A percentile compares a stretch with the other conserved stretches of the same genome.
phyloP scores from a whole-genome alignment of 2,888 invertebrate species.

The Euplagia quadripunctaria region DNA sequence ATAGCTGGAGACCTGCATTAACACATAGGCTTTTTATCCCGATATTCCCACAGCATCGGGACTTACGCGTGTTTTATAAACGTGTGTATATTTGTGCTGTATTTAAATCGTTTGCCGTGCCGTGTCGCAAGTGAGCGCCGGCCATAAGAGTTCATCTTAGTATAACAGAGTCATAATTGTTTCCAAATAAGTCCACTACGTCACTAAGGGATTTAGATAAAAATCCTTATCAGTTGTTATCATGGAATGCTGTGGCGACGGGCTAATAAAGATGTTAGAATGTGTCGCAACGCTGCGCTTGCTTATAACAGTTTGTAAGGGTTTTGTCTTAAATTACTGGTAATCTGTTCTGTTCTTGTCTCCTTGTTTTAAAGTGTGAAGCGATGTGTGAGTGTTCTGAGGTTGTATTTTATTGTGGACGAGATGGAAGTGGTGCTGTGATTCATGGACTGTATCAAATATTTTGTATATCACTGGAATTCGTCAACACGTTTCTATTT shows the following conservation, averaged over 20 bases:
- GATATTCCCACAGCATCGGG: no score
- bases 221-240: conserved; percentile 25
- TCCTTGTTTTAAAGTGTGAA: neutral
- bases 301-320: neutral
- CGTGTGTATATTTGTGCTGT: neutral
- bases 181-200: conserved; percentile 12
- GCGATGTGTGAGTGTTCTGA: neutral
- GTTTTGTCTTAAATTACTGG: neutral
- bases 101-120: neutral
- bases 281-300: conserved; percentile 16
- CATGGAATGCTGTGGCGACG: conserved; percentile 18
- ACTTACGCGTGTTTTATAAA: neutral
- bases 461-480: neutral
- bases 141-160: neutral
- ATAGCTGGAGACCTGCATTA: no score
- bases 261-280: conserved; percentile 16
- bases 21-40: no score
- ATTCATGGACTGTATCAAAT: neutral
- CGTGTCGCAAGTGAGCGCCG: neutral
- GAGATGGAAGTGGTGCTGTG: neutral
- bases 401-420: neutral
- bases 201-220: conserved; percentile 27
- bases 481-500: no score
- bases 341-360: neutral
- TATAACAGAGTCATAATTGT: conserved; percentile 12